Evolutionary conservation across 2,888 invertebrate species (phyloP).

Genomic region (Augiades crinisus): DNA sequence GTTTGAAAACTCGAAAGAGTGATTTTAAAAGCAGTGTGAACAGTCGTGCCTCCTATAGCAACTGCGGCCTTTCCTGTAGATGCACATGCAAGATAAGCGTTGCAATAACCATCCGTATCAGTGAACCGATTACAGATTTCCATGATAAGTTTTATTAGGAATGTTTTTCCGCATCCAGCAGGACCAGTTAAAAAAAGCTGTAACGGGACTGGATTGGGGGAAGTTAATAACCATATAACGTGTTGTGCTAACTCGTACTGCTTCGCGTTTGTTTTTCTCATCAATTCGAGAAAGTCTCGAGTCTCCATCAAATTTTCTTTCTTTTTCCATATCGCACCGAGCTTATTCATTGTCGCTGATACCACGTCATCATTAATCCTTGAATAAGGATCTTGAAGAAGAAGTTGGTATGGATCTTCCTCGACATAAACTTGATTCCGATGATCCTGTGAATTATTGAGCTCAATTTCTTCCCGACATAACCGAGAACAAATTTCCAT

Average conservation of each 20-base stretch:
- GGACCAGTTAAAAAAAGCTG: slow-evolving; percentile 39
- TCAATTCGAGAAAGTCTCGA: slow-evolving; percentile 34
- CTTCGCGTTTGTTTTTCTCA: slow-evolving; percentile 34
- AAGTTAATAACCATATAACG: not conserved
- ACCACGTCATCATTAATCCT: not conserved
- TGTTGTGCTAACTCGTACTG: too few relatives aligned
- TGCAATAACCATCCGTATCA: slow-evolving; percentile 44
- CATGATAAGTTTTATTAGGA: slow-evolving; percentile 50
- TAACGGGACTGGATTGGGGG: not conserved
- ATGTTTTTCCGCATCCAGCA: slow-evolving; percentile 46
- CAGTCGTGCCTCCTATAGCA: slow-evolving; percentile 49
- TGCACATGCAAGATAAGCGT: slow-evolving; percentile 52
- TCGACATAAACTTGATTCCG: too few relatives aligned
- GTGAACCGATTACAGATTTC: slow-evolving; percentile 55
- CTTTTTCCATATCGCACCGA: slow-evolving; percentile 36
- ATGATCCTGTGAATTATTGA: too few relatives aligned
- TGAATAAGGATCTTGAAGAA: not conserved
- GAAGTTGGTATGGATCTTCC: slow-evolving; percentile 3
- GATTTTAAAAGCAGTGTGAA: slow-evolving; percentile 46
- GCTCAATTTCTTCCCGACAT: slow-evolving; percentile 26
- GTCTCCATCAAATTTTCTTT: slow-evolving; percentile 35
- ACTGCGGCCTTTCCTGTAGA: slow-evolving; percentile 53
- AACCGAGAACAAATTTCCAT: slow-evolving; percentile 31
- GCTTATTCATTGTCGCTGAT: slow-evolving; percentile 25
- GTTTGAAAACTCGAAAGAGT: slow-evolving; percentile 30